Evolutionary conservation across 1,140 invertebrate genomes (phyloP).

Genomic region (Acromyrmex echinatior): DNA sequence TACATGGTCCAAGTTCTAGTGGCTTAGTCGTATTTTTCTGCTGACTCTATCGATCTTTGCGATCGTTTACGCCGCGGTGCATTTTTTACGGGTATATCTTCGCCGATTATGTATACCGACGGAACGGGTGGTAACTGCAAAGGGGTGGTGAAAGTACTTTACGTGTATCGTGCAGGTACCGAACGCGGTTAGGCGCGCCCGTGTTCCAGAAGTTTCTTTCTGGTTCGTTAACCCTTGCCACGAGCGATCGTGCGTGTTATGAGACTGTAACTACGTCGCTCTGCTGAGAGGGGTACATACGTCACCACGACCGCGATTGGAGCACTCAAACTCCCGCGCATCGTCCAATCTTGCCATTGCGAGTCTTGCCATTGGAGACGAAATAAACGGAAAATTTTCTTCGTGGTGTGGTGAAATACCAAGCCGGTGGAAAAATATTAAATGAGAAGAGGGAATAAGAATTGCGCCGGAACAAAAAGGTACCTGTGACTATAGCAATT

Average conservation of each 20-base stretch:
- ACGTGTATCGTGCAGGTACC: slow-evolving; percentile 50
- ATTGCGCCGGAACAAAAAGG: not conserved
- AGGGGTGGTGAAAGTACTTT: slow-evolving; percentile 1
- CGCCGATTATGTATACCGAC: not conserved
- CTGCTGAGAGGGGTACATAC: slow-evolving; percentile 8
- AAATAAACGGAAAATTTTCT: not conserved
- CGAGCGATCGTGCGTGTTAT: slow-evolving; percentile 54
- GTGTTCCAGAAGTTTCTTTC: slow-evolving; percentile 60
- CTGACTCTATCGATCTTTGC: not conserved
- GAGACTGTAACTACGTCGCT: slow-evolving; percentile 50
- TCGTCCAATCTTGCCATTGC: not conserved
- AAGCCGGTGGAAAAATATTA: not conserved
- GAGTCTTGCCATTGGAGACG: not conserved
- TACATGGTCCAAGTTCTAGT: slow-evolving; percentile 50
- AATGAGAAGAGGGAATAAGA: not conserved
- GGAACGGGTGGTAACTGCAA: not conserved
- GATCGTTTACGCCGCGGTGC: slow-evolving; percentile 5
- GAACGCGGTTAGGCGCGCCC: slow-evolving; percentile 42
- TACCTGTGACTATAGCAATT: not conserved
- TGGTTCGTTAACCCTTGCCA: slow-evolving; percentile 56
- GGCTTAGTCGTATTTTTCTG: slow-evolving; percentile 35
- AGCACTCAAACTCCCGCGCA: not conserved
- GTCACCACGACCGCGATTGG: slow-evolving; percentile 30
- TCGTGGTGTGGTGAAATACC: not conserved
- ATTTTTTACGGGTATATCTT: slow-evolving; percentile 43